A percentile compares a stretch with the other conserved stretches of the same genome.
Evolutionary conservation across 2,888 invertebrate genomes (phyloP).

Genomic region (Leucophenga maculata): DNA sequence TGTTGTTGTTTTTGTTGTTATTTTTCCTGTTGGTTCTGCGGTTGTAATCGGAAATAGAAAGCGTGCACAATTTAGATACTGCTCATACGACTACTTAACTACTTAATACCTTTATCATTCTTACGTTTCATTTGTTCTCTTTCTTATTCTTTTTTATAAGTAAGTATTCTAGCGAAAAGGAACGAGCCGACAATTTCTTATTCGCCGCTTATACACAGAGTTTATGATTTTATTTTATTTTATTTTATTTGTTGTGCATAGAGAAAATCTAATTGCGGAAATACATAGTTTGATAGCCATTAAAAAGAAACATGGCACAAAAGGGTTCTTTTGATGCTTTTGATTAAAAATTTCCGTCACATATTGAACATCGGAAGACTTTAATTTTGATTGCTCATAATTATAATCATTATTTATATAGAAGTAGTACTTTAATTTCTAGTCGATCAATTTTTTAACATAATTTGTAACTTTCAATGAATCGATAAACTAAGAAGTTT

Average conservation of each 20-base stretch:
- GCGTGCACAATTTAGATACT: background rate
- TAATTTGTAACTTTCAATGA: no score
- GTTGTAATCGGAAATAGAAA: slow-evolving; percentile 20
- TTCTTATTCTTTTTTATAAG: no score
- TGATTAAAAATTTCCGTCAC: no score
- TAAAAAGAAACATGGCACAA: background rate
- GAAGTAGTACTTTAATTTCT: no score
- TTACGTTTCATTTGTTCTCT: background rate
- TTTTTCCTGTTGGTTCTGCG: background rate
- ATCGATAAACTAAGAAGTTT: no score
- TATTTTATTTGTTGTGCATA: slow-evolving; percentile 1
- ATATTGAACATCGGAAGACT: no score
- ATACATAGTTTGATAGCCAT: background rate
- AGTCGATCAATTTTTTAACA: no score
- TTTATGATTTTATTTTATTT: no score
- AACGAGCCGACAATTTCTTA: no score
- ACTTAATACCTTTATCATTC: background rate
- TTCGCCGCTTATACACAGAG: background rate
- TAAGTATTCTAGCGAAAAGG: no score
- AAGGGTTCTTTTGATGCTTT: background rate
- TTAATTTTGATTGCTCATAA: no score
- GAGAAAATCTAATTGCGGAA: slow-evolving; percentile 21
- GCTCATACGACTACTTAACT: background rate
- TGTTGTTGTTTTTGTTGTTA: background rate
- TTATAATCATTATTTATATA: no score